These are phyloP conservation scores for Gobio occitaniae DNA, from an alignment of 2,797 vertebrate genomes.

Conservation along the genomic window DNA sequence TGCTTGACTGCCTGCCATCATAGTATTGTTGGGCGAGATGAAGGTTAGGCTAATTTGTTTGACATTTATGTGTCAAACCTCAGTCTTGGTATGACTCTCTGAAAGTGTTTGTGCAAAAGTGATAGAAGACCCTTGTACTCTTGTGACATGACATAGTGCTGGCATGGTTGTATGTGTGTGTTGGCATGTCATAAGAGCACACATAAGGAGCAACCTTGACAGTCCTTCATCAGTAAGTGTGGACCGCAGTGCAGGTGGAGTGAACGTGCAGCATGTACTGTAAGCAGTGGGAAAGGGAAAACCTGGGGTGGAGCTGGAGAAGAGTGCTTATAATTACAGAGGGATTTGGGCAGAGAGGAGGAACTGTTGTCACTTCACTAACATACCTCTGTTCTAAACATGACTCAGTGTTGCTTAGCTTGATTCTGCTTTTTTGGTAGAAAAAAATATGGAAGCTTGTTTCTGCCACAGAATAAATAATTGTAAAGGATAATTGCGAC, in stretches of 20 bases:
- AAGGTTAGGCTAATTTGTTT: slow-evolving; percentile 54
- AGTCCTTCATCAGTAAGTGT: slow-evolving; percentile 13
- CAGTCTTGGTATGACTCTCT: slow-evolving; percentile 11
- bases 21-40: slow-evolving; percentile 41
- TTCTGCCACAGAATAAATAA: no score
- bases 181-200: neutral
- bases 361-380: neutral
- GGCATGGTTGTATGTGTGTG: neutral
- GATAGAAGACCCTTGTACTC: neutral
- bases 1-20: slow-evolving; percentile 43
- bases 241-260: neutral
- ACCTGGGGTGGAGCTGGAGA: neutral
- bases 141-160: slow-evolving; percentile 15
- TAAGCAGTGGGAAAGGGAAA: neutral
- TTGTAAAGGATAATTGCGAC: no score
- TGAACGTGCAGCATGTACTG: neutral
- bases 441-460: neutral
- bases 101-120: slow-evolving; percentile 21
- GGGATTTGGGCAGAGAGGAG: neutral
- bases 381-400: neutral
- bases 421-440: neutral
- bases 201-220: neutral
- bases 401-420: neutral
- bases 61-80: slow-evolving; percentile 54
- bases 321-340: neutral